phyloP scores from a whole-genome alignment of 2,113 vertebrate species.

The Tachuris rubrigastra region DNA sequence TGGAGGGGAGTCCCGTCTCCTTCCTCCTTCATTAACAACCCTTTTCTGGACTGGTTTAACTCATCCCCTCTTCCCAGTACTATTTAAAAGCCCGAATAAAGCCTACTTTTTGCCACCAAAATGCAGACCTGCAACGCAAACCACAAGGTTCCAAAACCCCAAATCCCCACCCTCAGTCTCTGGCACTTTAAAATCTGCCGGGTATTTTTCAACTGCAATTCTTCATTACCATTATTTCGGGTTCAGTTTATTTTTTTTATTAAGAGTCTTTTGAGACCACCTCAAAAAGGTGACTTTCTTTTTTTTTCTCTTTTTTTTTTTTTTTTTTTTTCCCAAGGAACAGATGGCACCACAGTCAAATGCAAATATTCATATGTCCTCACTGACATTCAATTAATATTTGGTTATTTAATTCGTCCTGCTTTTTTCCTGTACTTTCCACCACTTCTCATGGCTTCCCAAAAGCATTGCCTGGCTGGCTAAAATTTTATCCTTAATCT shows the following conservation, averaged over 20 bases:
- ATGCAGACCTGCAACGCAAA: neutral
- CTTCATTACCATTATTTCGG: neutral
- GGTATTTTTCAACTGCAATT: neutral
- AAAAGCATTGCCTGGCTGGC: neutral
- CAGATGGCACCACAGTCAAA: neutral
- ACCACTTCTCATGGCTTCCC: neutral
- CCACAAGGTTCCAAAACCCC: neutral
- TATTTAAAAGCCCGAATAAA: neutral
- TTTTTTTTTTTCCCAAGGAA: neutral
- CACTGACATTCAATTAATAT: neutral
- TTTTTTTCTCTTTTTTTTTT: neutral
- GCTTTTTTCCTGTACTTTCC: neutral
- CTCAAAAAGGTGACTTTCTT: neutral
- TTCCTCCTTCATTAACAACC: neutral
- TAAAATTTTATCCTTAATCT: neutral
- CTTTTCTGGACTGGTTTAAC: neutral
- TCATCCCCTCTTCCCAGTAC: neutral
- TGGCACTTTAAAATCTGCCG: neutral
- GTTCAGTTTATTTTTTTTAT: neutral
- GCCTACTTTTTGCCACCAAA: neutral
- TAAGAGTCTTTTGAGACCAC: neutral
- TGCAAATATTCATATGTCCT: accelerated
- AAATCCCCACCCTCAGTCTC: accelerated
- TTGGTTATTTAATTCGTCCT: neutral
- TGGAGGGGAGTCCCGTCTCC: neutral